phyloP scores from a whole-genome alignment of 2,797 vertebrate genomes.

The Liasis olivaceus region DNA sequence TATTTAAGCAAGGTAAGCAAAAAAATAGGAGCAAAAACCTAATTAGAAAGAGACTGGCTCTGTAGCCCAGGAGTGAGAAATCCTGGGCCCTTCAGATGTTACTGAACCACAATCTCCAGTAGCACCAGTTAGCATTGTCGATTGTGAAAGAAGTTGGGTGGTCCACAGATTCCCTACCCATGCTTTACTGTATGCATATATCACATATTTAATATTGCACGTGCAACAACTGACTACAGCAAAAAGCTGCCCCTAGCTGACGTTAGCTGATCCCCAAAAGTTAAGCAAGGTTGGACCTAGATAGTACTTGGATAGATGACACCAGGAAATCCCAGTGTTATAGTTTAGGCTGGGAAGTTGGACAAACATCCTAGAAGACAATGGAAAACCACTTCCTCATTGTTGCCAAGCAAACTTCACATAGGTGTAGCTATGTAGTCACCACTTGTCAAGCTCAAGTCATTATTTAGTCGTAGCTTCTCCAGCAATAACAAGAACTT shows the following conservation, averaged over 20 bases:
- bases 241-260: background rate
- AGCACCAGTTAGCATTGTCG: background rate
- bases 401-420: background rate
- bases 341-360: background rate
- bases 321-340: background rate
- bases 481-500: slow-evolving; percentile 21
- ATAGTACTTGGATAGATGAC: background rate
- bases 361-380: background rate
- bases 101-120: background rate
- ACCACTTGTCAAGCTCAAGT: background rate
- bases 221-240: background rate
- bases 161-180: background rate
- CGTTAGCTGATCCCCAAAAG: background rate
- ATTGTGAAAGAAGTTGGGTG: background rate
- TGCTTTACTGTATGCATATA: background rate
- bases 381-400: background rate
- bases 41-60: background rate
- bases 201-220: background rate
- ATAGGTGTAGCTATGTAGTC: background rate
- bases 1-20: background rate
- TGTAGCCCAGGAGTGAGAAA: background rate
- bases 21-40: background rate
- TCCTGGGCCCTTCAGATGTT: background rate
- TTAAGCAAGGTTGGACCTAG: background rate
- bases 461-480: background rate